phyloP scores from a whole-genome alignment of 2,113 vertebrate species.

The Panthera uncia region DNA sequence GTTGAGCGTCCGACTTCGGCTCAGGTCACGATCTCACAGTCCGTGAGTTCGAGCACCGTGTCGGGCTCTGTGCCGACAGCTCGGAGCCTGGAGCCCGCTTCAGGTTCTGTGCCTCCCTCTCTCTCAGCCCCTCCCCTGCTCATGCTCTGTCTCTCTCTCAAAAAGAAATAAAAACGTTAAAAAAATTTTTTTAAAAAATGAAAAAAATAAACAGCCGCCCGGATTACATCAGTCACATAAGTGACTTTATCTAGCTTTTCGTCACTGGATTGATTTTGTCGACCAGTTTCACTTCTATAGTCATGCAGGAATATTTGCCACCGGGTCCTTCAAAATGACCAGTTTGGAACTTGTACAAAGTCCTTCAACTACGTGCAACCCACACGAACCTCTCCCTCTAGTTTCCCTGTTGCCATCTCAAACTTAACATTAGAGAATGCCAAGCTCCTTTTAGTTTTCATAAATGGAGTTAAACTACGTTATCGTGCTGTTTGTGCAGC shows the following conservation, averaged over 20 bases:
- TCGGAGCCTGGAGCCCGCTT: too few species aligned
- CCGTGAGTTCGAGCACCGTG: too few species aligned
- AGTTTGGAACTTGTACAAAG: background rate
- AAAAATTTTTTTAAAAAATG: too few species aligned
- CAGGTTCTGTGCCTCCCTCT: too few species aligned
- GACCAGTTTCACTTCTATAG: background rate
- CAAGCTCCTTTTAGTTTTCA: background rate
- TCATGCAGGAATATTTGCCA: background rate
- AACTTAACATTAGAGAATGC: background rate
- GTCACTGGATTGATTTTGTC: background rate
- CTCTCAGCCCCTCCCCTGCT: too few species aligned
- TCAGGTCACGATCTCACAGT: too few species aligned
- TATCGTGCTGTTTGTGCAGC: background rate
- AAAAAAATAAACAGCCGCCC: background rate
- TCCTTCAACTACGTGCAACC: background rate
- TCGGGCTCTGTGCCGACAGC: too few species aligned
- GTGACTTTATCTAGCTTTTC: background rate
- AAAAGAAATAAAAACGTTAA: too few species aligned
- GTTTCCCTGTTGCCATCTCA: background rate
- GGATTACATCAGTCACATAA: background rate
- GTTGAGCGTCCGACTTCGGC: too few species aligned
- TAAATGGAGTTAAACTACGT: background rate
- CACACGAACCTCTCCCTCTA: background rate
- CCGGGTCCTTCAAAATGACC: background rate
- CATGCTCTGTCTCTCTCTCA: too few species aligned